These are phyloP conservation scores for Malacosoma neustria DNA, from an alignment of 2,888 invertebrate species.

Conservation along the genomic window DNA sequence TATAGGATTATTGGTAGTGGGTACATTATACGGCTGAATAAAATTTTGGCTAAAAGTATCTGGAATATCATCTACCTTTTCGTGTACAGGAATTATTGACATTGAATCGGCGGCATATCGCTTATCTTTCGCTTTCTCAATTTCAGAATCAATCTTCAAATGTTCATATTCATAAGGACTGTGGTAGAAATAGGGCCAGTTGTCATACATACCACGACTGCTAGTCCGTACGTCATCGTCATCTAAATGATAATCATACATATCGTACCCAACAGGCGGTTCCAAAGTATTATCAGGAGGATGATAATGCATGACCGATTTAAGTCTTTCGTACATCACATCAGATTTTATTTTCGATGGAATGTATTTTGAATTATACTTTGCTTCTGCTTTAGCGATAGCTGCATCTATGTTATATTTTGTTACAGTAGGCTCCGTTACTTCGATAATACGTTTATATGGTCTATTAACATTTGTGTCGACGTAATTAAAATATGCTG, in stretches of 20 bases:
- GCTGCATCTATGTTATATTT: constrained; percentile 20
- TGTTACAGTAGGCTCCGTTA: constrained; percentile 8
- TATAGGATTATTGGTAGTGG: constrained; percentile 39
- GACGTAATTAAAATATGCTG: background rate
- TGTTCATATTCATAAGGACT: constrained; percentile 42
- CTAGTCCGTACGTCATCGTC: constrained; percentile 47
- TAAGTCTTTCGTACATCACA: constrained; percentile 28
- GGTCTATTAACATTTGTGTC: background rate
- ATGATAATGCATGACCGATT: constrained; percentile 31
- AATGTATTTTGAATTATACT: constrained; percentile 19
- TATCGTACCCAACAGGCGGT: constrained; percentile 15
- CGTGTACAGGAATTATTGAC: constrained; percentile 47
- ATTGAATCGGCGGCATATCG: constrained; percentile 26
- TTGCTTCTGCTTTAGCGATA: constrained; percentile 24
- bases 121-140: constrained; percentile 48
- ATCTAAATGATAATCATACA: constrained; percentile 32
- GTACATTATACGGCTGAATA: constrained; percentile 7
- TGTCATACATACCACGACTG: constrained; percentile 31
- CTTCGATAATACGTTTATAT: background rate
- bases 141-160: constrained; percentile 26
- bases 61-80: constrained; percentile 35
- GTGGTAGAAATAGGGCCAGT: constrained; percentile 45
- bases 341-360: constrained; percentile 26
- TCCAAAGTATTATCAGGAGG: constrained; percentile 19
- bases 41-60: constrained; percentile 14